Base-by-base conservation (phyloP, 2,113 vertebrate species). In the Ia io region DNA sequence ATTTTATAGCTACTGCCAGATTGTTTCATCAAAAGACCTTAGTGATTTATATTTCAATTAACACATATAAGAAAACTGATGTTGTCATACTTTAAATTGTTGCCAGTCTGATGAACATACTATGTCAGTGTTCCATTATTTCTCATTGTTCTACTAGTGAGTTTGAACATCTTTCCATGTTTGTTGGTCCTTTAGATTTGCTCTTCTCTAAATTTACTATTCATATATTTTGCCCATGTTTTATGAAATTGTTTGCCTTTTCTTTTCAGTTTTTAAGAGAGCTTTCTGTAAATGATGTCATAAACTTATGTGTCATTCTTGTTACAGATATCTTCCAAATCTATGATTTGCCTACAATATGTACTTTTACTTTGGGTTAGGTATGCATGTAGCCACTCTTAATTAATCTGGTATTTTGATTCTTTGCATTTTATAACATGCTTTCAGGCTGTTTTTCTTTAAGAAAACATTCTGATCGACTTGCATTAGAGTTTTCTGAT, bases 401-500 rank as follows among this genome's bases (percentile, higher is more conserved):
- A 83, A 87, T 78, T 73, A 30, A 32, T 79, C 88, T 79, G 20
- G 4, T 74, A 73, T 90, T 90, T 76, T 30, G 69, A 37, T n/a
- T 69, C 35, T 93, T 79, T 51, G 37, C 9, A 61, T 95, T 78
- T 84, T 37, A 79, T 59, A 28, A 25, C 37, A 69, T 76, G 30
- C 51, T 91, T 84, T 3, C 23, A 51, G 23, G 63, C 23, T 88
- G 37, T 65, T 95, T 96, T 91, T 42, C 93, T 93, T 87, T 93
- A 74, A 85, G 67, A 9, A 86, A 42, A 86, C 47, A 30, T 85
- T 93, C 61, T 95, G 44, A 56, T 73, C 65, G 32, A 78, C 56
- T 67, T 73, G 11, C 20, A 28, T n/a, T 73, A 37, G 71, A 83
- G 59, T 49, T 93, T 93, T 93, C 40, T 73, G 37, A 88, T 49